A percentile compares a stretch with the other conserved stretches of the same genome.
These are phyloP conservation scores for Proterorhinus semilunaris DNA, from an alignment of 2,113 vertebrate genomes.

Conservation along the genomic window DNA sequence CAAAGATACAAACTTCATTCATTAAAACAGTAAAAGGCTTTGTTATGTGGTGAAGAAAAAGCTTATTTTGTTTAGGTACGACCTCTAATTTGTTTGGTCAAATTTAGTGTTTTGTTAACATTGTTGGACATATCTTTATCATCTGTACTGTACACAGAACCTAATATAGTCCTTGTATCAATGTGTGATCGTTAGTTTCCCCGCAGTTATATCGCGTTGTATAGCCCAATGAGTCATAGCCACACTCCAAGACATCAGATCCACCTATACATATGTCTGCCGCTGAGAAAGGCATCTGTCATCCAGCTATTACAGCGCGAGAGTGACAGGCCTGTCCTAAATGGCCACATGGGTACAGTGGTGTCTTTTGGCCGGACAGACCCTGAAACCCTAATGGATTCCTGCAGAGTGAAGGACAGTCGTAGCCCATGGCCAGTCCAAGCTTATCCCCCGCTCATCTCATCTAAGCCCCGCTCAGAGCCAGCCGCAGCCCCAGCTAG, in stretches of 20 bases:
- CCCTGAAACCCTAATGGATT: slow-evolving; percentile 70
- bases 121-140: background rate
- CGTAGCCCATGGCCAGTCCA: slow-evolving; percentile 68
- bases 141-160: background rate
- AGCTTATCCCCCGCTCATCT: slow-evolving; percentile 71
- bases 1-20: no score
- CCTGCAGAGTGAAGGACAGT: slow-evolving; percentile 73
- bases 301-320: slow-evolving; percentile 43
- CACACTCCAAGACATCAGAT: slow-evolving; percentile 35
- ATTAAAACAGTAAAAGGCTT: no score
- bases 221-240: slow-evolving; percentile 54
- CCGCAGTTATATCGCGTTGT: slow-evolving; percentile 35
- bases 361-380: slow-evolving; percentile 55
- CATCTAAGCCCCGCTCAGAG: slow-evolving; percentile 67
- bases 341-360: slow-evolving; percentile 30
- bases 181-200: slow-evolving; percentile 30
- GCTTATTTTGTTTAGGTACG: no score
- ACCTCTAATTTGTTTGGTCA: background rate
- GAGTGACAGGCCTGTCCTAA: slow-evolving; percentile 48
- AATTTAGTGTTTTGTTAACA: background rate
- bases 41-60: no score
- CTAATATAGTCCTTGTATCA: background rate
- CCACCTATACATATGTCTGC: slow-evolving; percentile 56
- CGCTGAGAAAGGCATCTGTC: slow-evolving; percentile 53
- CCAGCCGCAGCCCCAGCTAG: slow-evolving; percentile 59